Evolutionary conservation across 2,113 vertebrate species (phyloP).

Genomic region (Seriola dumerili): DNA sequence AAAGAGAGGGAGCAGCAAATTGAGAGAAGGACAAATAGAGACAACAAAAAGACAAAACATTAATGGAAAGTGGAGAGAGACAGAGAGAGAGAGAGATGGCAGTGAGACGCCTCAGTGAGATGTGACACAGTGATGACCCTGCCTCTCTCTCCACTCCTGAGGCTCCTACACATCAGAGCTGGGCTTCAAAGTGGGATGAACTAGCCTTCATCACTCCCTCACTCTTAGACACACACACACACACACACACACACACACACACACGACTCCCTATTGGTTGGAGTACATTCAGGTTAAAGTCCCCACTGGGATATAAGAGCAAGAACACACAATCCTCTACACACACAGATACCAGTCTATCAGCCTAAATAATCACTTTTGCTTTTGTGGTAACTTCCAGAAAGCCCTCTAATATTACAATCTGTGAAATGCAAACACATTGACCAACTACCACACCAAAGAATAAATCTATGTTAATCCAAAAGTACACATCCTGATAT

Average conservation of each 20-base stretch:
- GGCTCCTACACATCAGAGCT: conserved; percentile 60
- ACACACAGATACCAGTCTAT: not conserved
- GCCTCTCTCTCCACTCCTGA: conserved; percentile 10
- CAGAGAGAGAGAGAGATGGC: not conserved
- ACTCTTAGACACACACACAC: not conserved
- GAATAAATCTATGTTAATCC: not conserved
- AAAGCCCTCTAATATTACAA: conserved; percentile 7
- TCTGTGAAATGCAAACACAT: not conserved
- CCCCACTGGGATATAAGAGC: too few relatives aligned
- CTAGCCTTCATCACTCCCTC: conserved; percentile 48
- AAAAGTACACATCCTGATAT: not conserved
- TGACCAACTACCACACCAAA: not conserved
- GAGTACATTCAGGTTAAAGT: too few relatives aligned
- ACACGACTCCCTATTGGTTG: not conserved
- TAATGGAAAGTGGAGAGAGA: conserved; percentile 14
- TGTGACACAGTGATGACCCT: conserved; percentile 43
- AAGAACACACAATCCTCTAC: not conserved
- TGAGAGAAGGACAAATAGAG: not conserved
- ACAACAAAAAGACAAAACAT: conserved; percentile 21
- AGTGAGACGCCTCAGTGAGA: conserved; percentile 16
- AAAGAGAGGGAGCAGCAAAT: conserved; percentile 6
- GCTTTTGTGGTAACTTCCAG: not conserved
- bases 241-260: not conserved
- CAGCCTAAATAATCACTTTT: conserved; percentile 17
- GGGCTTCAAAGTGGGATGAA: conserved; percentile 61